Conservation (phyloP, 2,113 vertebrate species). For the Ceratotherium simum region DNA sequence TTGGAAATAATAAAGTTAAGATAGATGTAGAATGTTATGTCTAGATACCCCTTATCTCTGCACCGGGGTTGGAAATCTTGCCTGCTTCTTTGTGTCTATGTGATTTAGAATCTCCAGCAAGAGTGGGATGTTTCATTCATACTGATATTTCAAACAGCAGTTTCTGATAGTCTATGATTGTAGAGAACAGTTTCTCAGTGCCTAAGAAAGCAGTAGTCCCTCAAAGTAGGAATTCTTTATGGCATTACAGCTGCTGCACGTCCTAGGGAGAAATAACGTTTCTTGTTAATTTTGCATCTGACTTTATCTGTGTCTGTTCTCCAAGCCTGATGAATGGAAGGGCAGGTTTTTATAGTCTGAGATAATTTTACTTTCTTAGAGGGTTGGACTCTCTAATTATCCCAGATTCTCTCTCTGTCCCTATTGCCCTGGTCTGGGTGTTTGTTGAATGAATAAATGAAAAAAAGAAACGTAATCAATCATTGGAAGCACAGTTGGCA, state of each 20-base stretch:
- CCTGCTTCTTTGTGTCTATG: neutral
- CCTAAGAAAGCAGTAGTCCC: neutral
- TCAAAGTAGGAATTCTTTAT: neutral
- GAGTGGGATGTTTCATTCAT: neutral
- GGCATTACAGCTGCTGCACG: neutral
- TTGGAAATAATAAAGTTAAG: constrained; percentile 17
- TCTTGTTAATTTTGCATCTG: neutral
- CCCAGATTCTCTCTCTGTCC: neutral
- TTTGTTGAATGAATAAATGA: constrained; percentile 34
- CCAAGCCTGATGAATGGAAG: neutral
- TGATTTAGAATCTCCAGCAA: constrained; percentile 27
- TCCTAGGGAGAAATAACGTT: constrained; percentile 10
- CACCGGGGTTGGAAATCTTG: constrained; percentile 18
- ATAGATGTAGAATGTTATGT: neutral
- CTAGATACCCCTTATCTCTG: neutral
- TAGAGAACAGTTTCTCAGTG: constrained; percentile 19
- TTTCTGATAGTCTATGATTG: neutral
- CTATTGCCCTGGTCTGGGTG: neutral
- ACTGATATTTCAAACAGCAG: neutral
- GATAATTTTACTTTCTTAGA: constrained; percentile 31
- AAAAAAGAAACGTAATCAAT: constrained; percentile 38
- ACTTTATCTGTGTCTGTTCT: neutral
- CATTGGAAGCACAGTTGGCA: neutral
- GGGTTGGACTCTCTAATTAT: neutral
- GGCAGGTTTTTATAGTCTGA: neutral